Base-by-base conservation (phyloP, 2,888 invertebrate species). In the Caenorhabditis sulstoni region DNA sequence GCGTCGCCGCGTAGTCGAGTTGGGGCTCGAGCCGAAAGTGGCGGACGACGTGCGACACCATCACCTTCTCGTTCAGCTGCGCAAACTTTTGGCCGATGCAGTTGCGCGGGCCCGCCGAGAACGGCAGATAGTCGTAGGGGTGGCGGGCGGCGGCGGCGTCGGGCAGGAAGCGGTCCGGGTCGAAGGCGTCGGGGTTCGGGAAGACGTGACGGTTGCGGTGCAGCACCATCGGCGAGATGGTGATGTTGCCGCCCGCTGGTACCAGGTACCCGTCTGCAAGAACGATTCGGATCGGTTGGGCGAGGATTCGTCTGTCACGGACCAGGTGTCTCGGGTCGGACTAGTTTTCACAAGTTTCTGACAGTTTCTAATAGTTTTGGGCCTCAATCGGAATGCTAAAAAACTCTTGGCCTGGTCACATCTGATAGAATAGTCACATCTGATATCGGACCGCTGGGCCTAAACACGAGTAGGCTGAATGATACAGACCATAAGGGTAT, bases 61-160 rank as follows among this genome's bases (percentile, higher is more conserved):
- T 71, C 0, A 78, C 78, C 80, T 92, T 92, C 84, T 91, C 90
- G 78, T 92, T 91, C 79, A 90, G 82, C 74, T 90, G 68, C 16
- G 91, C 92, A 87, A 92, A 92, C 76, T 91, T 91, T 79, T 92
- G 91, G 2, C 86, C 88, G n/a, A 89, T 88, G 61, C 88, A 88
- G 57, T 88, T 89, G 11, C 88, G 73, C n/a, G 87, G 85, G 12
- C 88, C 88, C 0, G 87, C 88, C n/a, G 87, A 85, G 75, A 89
- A 89, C 8, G 89, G 89, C 37, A 89, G 80, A 74, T 81, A 88
- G 12, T 86, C 82, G 59, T 81, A 89, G 0, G 89, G 85, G 61
- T 88, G 84, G 18, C 87, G 65, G n/a, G 83, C 80, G 14, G 62
- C 81, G 58, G 53, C 59, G 55, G 90, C 89, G 47, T 91, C 91